These are phyloP conservation scores for Sciurus vulgaris DNA, from an alignment of 2,797 vertebrate genomes.

Conservation along the genomic window DNA sequence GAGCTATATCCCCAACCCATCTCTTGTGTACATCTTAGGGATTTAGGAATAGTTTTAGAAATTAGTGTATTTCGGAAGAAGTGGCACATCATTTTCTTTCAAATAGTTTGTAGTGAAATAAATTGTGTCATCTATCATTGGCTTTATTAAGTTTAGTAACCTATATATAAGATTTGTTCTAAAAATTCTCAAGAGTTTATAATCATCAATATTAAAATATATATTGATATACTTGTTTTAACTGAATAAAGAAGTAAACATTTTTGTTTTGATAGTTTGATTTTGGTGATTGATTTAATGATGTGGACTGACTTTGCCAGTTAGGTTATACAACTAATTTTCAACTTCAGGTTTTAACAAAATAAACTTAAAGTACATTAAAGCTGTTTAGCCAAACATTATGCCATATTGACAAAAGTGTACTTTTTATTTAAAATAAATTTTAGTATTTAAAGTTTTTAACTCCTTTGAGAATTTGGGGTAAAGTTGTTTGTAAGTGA, in stretches of 20 bases:
- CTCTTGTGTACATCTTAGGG: neutral
- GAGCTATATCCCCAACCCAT: too few species aligned
- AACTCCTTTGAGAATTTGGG: neutral
- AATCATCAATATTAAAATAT: slow-evolving; percentile 5
- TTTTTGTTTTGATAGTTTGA: neutral
- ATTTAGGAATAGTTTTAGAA: slow-evolving; percentile 48
- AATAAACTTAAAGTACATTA: slow-evolving; percentile 33
- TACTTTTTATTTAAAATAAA: slow-evolving; percentile 28
- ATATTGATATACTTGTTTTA: neutral
- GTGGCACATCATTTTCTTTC: slow-evolving; percentile 17
- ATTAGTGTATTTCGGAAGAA: slow-evolving; percentile 6
- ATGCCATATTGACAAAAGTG: neutral
- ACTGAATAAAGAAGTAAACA: slow-evolving; percentile 16
- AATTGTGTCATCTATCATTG: neutral
- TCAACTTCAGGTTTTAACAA: neutral
- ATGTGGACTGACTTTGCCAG: neutral
- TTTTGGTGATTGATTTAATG: slow-evolving; percentile 6
- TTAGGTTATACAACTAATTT: neutral
- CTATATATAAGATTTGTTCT: neutral
- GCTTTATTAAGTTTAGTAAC: slow-evolving; percentile 54
- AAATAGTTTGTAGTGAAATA: slow-evolving; percentile 17
- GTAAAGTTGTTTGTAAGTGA: slow-evolving; percentile 45
- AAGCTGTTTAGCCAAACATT: neutral
- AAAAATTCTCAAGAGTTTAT: slow-evolving; percentile 23
- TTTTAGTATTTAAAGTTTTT: neutral